Evolutionary conservation across 2,113 vertebrate species (phyloP).

Genomic region (Australoheros scitulus): DNA sequence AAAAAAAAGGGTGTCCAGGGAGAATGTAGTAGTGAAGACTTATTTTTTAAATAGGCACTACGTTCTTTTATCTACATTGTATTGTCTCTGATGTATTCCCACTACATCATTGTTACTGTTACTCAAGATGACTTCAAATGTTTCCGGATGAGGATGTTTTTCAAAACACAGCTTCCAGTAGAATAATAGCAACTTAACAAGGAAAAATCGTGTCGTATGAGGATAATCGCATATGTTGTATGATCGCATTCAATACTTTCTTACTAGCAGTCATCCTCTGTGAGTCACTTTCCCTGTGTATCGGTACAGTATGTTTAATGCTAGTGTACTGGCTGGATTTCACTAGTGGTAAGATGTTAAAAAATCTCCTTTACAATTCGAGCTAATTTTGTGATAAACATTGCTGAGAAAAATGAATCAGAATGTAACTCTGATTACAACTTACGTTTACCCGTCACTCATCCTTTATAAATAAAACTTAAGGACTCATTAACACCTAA

Average conservation of each 20-base stretch:
- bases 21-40: constrained; percentile 2
- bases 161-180: neutral
- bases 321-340: neutral
- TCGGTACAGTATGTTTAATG: neutral
- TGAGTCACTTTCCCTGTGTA: neutral
- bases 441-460: neutral
- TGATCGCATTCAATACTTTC: neutral
- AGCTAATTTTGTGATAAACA: neutral
- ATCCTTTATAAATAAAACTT: neutral
- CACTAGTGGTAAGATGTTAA: neutral
- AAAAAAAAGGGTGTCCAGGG: neutral
- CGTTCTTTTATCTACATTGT: constrained; percentile 1
- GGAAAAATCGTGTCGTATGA: neutral
- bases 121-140: constrained; percentile 3
- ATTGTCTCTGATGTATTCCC: constrained; percentile 12
- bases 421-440: neutral
- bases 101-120: neutral
- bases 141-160: neutral
- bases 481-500: neutral
- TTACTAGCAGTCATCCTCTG: neutral
- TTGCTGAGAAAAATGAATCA: neutral
- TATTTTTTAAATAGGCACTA: neutral
- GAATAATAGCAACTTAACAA: neutral
- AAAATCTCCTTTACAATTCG: neutral
- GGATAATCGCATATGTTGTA: neutral